phyloP scores from a whole-genome alignment of 2,888 invertebrate species.

The Diplolepis rosae region DNA sequence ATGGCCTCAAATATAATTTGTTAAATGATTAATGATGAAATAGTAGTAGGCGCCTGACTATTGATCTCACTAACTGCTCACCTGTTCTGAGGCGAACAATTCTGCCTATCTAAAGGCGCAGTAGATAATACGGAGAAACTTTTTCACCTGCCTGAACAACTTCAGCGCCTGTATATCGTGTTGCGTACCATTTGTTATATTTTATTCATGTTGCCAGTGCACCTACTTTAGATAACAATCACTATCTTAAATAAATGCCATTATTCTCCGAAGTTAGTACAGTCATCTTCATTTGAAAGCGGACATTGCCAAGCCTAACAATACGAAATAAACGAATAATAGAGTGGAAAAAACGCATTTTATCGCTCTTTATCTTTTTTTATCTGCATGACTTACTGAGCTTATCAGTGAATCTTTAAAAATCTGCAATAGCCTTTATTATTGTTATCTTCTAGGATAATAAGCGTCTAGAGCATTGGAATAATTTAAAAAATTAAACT shows the following conservation, averaged over 20 bases:
- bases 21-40: not conserved
- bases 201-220: not conserved
- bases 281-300: conserved; percentile 1
- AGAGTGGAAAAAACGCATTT: conserved; percentile 5
- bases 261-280: conserved; percentile 1
- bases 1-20: too few species aligned
- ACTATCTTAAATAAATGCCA: conserved; percentile 11
- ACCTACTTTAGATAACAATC: conserved; percentile 3
- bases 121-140: not conserved
- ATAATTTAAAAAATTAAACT: too few species aligned
- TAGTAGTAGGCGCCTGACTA: not conserved
- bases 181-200: not conserved
- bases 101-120: conserved; percentile 2
- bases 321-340: conserved; percentile 10
- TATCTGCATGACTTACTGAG: not conserved
- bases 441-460: too few species aligned
- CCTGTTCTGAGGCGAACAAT: not conserved
- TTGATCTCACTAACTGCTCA: not conserved
- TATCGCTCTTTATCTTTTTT: not conserved
- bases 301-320: conserved; percentile 7
- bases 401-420: not conserved
- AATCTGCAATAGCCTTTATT: too few species aligned
- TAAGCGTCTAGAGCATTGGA: too few species aligned
- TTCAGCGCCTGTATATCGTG: not conserved
- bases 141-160: not conserved